These are phyloP conservation scores for Microcebus tavaratra DNA, from an alignment of 2,113 vertebrate species.

Conservation along the genomic window DNA sequence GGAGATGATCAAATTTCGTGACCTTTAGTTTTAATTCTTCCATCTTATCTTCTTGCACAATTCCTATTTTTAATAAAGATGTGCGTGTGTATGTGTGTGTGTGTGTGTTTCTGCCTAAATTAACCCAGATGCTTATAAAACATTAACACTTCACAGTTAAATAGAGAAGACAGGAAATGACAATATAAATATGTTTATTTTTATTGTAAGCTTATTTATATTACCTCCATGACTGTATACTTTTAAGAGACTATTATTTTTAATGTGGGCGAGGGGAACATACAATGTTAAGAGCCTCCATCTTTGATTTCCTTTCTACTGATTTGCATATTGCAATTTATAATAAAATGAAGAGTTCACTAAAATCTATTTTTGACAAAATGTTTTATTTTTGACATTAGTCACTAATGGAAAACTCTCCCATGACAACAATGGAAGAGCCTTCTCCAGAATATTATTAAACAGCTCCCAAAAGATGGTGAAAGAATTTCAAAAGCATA, in stretches of 20 bases:
- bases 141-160: conserved; percentile 54
- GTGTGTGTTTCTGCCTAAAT: conserved; percentile 23
- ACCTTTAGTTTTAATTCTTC: conserved; percentile 86
- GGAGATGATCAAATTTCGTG: conserved; percentile 87
- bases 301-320: conserved; percentile 59
- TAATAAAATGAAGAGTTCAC: conserved; percentile 59
- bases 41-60: conserved; percentile 49
- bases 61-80: conserved; percentile 71
- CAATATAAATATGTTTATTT: conserved; percentile 51
- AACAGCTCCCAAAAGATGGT: neutral
- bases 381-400: conserved; percentile 53
- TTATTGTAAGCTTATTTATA: conserved; percentile 53
- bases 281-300: conserved; percentile 40
- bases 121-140: conserved; percentile 6
- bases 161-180: conserved; percentile 8
- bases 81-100: neutral
- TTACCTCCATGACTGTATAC: neutral
- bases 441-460: neutral
- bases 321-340: conserved; percentile 61
- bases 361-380: conserved; percentile 59
- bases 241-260: conserved; percentile 64
- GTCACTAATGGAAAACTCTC: conserved; percentile 28
- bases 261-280: conserved; percentile 5
- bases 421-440: neutral
- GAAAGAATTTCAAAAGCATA: neutral